Conservation (phyloP, 2,888 invertebrate species). For the Podabrus alpinus region DNA sequence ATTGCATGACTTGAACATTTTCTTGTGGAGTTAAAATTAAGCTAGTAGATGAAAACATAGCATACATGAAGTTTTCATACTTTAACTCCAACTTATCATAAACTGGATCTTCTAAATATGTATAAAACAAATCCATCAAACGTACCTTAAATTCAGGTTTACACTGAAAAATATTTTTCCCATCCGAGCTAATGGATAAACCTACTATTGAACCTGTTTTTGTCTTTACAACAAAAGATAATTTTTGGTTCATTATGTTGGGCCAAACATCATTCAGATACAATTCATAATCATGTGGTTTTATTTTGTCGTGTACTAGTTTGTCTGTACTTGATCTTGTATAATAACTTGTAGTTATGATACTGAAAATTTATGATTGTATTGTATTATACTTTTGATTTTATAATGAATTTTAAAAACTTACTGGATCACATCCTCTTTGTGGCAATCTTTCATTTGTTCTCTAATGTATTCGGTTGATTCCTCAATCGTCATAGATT, state of each 20-base stretch:
- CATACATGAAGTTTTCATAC: conserved; percentile 72
- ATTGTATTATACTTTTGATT: background rate
- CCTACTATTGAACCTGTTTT: conserved; percentile 64
- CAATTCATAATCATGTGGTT: background rate
- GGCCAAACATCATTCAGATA: background rate
- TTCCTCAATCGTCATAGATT: background rate
- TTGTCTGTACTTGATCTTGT: background rate
- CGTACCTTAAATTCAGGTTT: conserved; percentile 67
- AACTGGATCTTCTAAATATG: conserved; percentile 73
- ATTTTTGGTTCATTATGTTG: background rate
- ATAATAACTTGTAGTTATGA: background rate
- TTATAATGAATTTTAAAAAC: conserved; percentile 45
- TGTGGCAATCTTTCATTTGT: conserved; percentile 65
- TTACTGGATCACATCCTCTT: conserved; percentile 71
- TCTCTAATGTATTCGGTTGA: conserved; percentile 57
- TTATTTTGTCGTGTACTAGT: background rate
- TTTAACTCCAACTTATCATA: conserved; percentile 67
- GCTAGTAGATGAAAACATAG: conserved; percentile 86
- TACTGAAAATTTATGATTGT: background rate
- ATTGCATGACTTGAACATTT: conserved; percentile 77
- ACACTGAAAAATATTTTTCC: conserved; percentile 76
- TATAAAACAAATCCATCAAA: conserved; percentile 80
- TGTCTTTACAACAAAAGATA: conserved; percentile 35
- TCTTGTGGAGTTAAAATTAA: conserved; percentile 67
- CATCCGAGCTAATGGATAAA: conserved; percentile 80